Evolutionary conservation across 2,113 vertebrate genomes (phyloP).

Genomic region (Crocuta crocuta): DNA sequence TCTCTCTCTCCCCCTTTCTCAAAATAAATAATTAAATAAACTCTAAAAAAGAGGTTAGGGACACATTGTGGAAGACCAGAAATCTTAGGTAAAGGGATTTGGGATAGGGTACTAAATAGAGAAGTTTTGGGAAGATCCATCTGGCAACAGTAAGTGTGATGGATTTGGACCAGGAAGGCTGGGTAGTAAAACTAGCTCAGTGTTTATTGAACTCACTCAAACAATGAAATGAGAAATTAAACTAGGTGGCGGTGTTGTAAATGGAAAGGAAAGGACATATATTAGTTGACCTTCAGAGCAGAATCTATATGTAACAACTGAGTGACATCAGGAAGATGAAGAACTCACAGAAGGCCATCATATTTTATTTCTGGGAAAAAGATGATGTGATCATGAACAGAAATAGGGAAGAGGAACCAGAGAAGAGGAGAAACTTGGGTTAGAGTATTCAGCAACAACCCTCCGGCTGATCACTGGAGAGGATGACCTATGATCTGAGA

Average conservation of each 20-base stretch:
- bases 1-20: too few species aligned
- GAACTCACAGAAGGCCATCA: conserved; percentile 5
- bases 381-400: background rate
- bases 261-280: background rate
- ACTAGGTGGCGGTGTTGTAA: background rate
- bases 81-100: background rate
- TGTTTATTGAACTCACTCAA: background rate
- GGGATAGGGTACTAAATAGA: background rate
- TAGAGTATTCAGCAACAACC: background rate
- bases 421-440: background rate
- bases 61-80: background rate
- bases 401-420: background rate
- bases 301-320: background rate
- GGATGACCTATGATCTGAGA: background rate
- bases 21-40: too few species aligned
- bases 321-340: background rate
- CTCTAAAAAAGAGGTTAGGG: background rate
- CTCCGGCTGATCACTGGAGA: background rate
- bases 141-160: background rate
- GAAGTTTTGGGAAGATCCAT: background rate
- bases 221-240: background rate
- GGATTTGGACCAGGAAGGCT: background rate
- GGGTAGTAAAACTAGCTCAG: background rate
- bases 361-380: background rate
- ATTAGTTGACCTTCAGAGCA: background rate